A percentile compares a stretch with the other conserved stretches of the same genome.
phyloP scores from a whole-genome alignment of 1,140 invertebrate species.

The Neodiprion pinetum region DNA sequence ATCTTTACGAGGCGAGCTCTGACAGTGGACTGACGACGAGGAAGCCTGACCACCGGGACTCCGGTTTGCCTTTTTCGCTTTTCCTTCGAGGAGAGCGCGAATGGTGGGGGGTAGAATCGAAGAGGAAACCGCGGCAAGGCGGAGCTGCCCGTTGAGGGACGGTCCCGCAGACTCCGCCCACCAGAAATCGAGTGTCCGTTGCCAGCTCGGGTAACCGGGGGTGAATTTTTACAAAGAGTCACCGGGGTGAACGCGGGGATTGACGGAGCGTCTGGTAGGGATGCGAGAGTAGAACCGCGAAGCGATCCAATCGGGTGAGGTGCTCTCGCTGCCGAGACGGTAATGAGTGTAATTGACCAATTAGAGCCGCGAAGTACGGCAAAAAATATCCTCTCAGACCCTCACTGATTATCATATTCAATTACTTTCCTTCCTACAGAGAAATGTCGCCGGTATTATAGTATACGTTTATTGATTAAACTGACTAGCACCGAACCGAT shows the following conservation, averaged over 20 bases:
- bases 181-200: background rate
- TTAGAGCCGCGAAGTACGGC: constrained; percentile 54
- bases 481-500: background rate
- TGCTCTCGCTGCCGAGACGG: constrained; percentile 55
- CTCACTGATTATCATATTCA: constrained; percentile 13
- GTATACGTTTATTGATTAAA: background rate
- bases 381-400: constrained; percentile 15
- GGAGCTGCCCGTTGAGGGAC: background rate
- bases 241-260: background rate
- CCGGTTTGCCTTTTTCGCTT: constrained; percentile 4
- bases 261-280: constrained; percentile 14
- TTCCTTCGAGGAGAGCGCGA: background rate
- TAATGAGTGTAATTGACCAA: constrained; percentile 65
- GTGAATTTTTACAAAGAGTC: background rate
- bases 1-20: constrained; percentile 2
- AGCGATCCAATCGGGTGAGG: constrained; percentile 57
- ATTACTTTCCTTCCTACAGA: background rate
- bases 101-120: background rate
- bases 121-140: background rate
- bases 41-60: constrained; percentile 1
- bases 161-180: constrained; percentile 8
- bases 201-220: background rate
- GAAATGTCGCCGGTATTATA: background rate
- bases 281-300: constrained; percentile 29
- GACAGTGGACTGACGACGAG: constrained; percentile 4